A percentile compares a stretch with the other conserved stretches of the same genome.
phyloP scores from a whole-genome alignment of 2,888 invertebrate genomes.

The Lasius platythorax region DNA sequence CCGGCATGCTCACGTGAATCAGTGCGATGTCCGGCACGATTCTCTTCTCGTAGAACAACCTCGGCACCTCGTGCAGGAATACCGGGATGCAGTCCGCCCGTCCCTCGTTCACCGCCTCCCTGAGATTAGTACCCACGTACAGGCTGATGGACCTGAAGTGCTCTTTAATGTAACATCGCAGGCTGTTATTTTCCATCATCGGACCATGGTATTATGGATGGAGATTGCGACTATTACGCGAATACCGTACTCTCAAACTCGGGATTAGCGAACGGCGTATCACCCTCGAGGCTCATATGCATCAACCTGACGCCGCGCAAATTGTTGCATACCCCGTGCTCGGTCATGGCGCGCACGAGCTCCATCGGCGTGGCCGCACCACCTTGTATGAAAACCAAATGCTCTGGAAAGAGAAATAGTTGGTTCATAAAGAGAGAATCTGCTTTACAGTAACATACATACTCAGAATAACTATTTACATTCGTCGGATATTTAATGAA shows the following conservation, averaged over 20 bases:
- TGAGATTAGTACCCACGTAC: slow-evolving; percentile 88
- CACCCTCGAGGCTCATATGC: slow-evolving; percentile 89
- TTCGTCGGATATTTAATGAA: neutral
- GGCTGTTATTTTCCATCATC: neutral
- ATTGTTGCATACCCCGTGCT: slow-evolving; percentile 87
- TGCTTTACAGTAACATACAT: neutral
- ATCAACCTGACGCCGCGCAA: slow-evolving; percentile 87
- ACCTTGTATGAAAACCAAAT: slow-evolving; percentile 88
- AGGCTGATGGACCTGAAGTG: slow-evolving; percentile 88
- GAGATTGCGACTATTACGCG: neutral
- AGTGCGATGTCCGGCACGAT: slow-evolving; percentile 88
- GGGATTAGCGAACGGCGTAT: slow-evolving; percentile 87
- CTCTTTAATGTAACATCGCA: slow-evolving; percentile 82
- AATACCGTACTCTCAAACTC: slow-evolving; percentile 87
- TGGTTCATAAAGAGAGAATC: neutral
- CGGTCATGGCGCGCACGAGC: slow-evolving; percentile 87
- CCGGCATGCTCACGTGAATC: slow-evolving; percentile 88
- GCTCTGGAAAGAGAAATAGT: slow-evolving; percentile 82
- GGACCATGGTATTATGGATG: neutral
- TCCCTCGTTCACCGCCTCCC: slow-evolving; percentile 88
- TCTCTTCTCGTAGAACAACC: slow-evolving; percentile 87
- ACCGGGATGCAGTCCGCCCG: slow-evolving; percentile 88
- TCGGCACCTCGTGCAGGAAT: slow-evolving; percentile 88
- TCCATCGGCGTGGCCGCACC: slow-evolving; percentile 89
- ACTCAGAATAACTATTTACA: neutral